Evolutionary conservation across 2,888 invertebrate species (phyloP).

Genomic region (Ichneumoninae sp.): DNA sequence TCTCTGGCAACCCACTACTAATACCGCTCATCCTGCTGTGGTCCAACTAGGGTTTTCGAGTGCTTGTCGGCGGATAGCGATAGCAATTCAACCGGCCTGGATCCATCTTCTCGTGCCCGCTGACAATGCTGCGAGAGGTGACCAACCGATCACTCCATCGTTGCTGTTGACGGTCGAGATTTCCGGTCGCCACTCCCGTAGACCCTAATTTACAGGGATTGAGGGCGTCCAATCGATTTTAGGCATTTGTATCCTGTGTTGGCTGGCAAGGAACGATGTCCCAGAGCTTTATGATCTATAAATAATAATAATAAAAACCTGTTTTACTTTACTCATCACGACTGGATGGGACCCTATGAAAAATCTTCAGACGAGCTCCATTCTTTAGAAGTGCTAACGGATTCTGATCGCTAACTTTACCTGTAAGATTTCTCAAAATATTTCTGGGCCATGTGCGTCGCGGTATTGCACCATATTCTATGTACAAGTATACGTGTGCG

Average conservation of each 20-base stretch:
- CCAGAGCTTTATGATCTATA: too few species aligned
- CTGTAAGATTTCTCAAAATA: background rate
- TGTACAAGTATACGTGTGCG: background rate
- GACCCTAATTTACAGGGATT: background rate
- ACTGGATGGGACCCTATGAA: too few species aligned
- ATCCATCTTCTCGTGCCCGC: background rate
- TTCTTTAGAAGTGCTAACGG: background rate
- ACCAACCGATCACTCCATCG: background rate
- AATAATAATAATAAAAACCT: too few species aligned
- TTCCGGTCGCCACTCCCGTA: background rate
- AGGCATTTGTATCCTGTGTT: too few species aligned
- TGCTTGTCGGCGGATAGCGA: slow-evolving; percentile 11
- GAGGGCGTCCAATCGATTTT: background rate
- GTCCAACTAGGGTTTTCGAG: slow-evolving; percentile 14
- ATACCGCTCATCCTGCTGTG: slow-evolving; percentile 33
- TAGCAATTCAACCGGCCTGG: background rate
- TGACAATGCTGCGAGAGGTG: background rate
- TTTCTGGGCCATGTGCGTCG: background rate
- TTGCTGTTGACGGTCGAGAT: background rate
- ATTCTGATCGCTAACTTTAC: background rate
- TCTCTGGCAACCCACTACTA: slow-evolving; percentile 41
- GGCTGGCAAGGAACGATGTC: too few species aligned
- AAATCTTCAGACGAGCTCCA: background rate
- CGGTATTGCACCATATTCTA: background rate
- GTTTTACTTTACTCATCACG: too few species aligned